Conservation (phyloP, 2,888 invertebrate genomes). For the Allacma fusca region DNA sequence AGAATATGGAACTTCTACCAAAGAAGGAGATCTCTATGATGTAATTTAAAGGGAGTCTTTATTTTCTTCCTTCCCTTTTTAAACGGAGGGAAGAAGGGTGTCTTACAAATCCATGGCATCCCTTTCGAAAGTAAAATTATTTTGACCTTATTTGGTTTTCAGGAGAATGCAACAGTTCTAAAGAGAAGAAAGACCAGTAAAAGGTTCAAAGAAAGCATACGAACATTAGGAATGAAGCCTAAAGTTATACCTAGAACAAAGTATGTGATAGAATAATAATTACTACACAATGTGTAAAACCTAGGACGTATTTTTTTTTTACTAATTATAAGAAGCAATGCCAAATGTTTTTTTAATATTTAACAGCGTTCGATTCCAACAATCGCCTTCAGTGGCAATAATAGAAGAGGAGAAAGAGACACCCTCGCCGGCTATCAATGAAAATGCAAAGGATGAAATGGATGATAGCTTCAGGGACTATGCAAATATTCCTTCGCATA, state of each 20-base stretch:
- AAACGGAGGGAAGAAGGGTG: too few relatives aligned
- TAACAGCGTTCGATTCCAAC: neutral
- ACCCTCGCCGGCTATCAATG: neutral
- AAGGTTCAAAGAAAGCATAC: neutral
- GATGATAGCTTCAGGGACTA: neutral
- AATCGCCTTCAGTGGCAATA: neutral
- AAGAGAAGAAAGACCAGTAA: neutral
- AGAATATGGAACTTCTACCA: neutral
- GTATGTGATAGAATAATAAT: neutral
- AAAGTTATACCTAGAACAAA: neutral
- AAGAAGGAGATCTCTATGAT: neutral
- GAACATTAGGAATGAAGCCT: neutral
- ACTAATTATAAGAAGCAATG: neutral
- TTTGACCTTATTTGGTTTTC: neutral
- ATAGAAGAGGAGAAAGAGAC: slow-evolving; percentile 5
- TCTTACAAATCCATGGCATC: too few relatives aligned
- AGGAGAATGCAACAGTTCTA: neutral
- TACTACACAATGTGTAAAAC: too few relatives aligned
- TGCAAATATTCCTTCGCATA: neutral
- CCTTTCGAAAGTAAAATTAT: too few relatives aligned
- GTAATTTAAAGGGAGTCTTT: neutral
- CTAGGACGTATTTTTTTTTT: too few relatives aligned
- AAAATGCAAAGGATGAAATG: neutral
- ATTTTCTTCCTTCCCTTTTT: neutral
- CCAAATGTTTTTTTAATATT: neutral